A percentile compares a stretch with the other conserved stretches of the same genome.
phyloP scores from a whole-genome alignment of 2,113 vertebrate species.

The Macquaria ambigua region DNA sequence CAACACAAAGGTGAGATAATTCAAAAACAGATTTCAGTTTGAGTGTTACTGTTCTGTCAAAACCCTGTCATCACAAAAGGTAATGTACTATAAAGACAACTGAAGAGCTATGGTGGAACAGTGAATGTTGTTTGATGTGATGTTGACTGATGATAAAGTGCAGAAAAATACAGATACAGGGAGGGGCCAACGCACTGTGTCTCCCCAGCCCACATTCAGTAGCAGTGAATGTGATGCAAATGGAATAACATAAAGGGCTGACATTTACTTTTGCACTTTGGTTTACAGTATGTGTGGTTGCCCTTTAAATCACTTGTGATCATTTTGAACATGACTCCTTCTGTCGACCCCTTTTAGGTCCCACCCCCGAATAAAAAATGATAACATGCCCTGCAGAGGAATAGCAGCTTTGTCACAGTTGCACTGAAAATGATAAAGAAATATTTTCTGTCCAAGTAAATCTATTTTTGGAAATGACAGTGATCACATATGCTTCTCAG shows the following conservation, averaged over 20 bases:
- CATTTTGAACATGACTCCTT: constrained; percentile 54
- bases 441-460: neutral
- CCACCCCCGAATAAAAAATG: constrained; percentile 35
- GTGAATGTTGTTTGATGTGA: constrained; percentile 13
- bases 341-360: constrained; percentile 52
- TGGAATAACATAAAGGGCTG: constrained; percentile 61
- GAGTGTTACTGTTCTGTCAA: constrained; percentile 23
- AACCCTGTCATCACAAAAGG: constrained; percentile 20
- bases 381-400: neutral
- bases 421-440: constrained; percentile 13
- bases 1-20: constrained; percentile 18
- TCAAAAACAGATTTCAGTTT: constrained; percentile 55
- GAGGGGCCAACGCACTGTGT: constrained; percentile 34
- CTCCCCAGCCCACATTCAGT: constrained; percentile 50
- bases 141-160: constrained; percentile 29
- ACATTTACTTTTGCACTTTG: constrained; percentile 72
- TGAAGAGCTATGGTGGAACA: constrained; percentile 6
- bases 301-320: constrained; percentile 69
- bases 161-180: constrained; percentile 12
- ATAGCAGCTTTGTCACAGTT: constrained; percentile 7
- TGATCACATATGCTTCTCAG: neutral
- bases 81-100: constrained; percentile 9
- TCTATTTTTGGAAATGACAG: constrained; percentile 27
- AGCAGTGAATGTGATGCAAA: constrained; percentile 54
- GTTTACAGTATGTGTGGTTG: constrained; percentile 62